Percentiles rank a stretch among this genome's conserved stretches.
Evolutionary conservation across 2,888 invertebrate genomes (phyloP).

Genomic region (Biston betularia): DNA sequence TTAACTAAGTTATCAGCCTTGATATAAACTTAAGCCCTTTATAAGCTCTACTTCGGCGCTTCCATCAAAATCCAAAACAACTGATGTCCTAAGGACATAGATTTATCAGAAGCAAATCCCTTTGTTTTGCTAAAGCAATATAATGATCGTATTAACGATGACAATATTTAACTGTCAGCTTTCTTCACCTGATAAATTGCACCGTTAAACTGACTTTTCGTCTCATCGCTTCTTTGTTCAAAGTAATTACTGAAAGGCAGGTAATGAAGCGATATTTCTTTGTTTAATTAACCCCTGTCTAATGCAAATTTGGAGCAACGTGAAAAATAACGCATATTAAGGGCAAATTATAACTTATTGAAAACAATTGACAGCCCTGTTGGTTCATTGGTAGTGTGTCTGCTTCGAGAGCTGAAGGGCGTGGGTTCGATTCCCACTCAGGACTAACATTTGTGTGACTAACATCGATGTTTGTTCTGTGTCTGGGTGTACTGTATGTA

Average conservation of each 20-base stretch:
- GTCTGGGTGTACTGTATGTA: no score
- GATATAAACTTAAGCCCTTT: slow-evolving; percentile 2
- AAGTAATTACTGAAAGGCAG: slow-evolving; percentile 45
- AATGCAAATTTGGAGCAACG: slow-evolving; percentile 11
- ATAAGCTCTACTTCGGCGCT: slow-evolving; percentile 3
- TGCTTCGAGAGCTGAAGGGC: no score
- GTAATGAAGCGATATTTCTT: slow-evolving; percentile 42
- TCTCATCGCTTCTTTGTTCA: slow-evolving; percentile 43
- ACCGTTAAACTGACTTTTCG: slow-evolving; percentile 62
- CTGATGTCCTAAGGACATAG: slow-evolving; percentile 68
- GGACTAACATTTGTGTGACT: no score
- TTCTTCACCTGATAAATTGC: slow-evolving; percentile 70
- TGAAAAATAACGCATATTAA: not conserved
- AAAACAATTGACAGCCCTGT: no score
- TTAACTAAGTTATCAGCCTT: slow-evolving; percentile 2
- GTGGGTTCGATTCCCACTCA: no score
- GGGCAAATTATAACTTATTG: not conserved
- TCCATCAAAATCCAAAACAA: slow-evolving; percentile 68
- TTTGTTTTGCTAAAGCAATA: slow-evolving; percentile 79
- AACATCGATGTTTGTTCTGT: no score
- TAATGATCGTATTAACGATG: slow-evolving; percentile 79
- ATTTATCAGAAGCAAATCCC: slow-evolving; percentile 74
- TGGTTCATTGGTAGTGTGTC: no score
- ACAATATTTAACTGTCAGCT: slow-evolving; percentile 77
- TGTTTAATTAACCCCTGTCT: slow-evolving; percentile 32